Percentiles rank a stretch among this genome's conserved stretches.
phyloP scores from a whole-genome alignment of 2,888 invertebrate species.

The Oeneis ivallda region DNA sequence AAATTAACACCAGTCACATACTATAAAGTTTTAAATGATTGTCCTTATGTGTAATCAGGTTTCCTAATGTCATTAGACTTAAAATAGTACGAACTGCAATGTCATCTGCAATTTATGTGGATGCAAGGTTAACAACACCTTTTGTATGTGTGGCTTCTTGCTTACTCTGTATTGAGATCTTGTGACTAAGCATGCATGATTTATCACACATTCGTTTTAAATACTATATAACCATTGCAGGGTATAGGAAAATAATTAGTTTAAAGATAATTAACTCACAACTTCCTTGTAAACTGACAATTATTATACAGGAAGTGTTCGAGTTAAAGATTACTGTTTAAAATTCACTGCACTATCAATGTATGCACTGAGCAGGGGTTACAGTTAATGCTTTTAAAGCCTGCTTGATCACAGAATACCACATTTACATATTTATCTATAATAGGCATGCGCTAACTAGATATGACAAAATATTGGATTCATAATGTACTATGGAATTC shows the following conservation, averaged over 20 bases:
- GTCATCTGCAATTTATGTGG: slow-evolving; percentile 10
- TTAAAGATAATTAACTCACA: slow-evolving; percentile 26
- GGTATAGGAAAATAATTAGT: slow-evolving; percentile 2
- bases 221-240: not conserved
- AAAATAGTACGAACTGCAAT: slow-evolving; percentile 12
- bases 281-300: slow-evolving; percentile 34
- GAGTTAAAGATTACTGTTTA: slow-evolving; percentile 6
- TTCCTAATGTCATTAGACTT: slow-evolving; percentile 7
- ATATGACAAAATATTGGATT: no score
- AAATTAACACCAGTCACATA: no score
- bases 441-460: no score
- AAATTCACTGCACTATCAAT: slow-evolving; percentile 19
- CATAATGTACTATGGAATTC: no score
- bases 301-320: slow-evolving; percentile 10
- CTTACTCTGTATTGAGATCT: slow-evolving; percentile 2
- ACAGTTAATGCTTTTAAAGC: slow-evolving; percentile 38
- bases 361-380: slow-evolving; percentile 28
- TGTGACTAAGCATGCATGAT: not conserved
- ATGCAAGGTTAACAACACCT: slow-evolving; percentile 22
- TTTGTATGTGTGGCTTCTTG: slow-evolving; percentile 13
- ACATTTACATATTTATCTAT: slow-evolving; percentile 56
- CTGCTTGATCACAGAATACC: slow-evolving; percentile 44
- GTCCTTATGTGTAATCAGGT: not conserved
- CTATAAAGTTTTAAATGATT: not conserved
- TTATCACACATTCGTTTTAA: not conserved